phyloP scores from a whole-genome alignment of 2,888 invertebrate genomes.

The Tinea trinotella region DNA sequence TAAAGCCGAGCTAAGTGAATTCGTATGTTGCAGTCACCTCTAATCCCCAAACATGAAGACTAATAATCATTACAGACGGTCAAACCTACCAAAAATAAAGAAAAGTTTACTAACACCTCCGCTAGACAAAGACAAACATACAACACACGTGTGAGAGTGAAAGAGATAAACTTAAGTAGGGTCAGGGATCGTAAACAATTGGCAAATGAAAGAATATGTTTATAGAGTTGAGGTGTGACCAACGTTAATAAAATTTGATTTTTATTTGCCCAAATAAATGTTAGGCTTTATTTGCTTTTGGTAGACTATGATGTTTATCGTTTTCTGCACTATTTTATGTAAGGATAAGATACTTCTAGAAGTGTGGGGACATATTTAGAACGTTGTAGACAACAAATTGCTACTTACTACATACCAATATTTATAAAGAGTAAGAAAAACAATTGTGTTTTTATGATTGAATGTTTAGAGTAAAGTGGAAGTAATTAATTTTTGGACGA shows the following conservation, averaged over 20 bases:
- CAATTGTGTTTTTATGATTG: too few relatives aligned
- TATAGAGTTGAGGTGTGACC: slow-evolving; percentile 63
- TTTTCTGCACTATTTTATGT: background rate
- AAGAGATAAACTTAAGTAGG: slow-evolving; percentile 32
- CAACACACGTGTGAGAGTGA: slow-evolving; percentile 23
- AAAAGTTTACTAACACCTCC: slow-evolving; percentile 35
- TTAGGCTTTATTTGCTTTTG: background rate
- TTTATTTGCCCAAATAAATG: slow-evolving; percentile 34
- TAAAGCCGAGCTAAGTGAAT: slow-evolving; percentile 53
- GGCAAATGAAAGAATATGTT: slow-evolving; percentile 70
- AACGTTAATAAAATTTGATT: slow-evolving; percentile 53
- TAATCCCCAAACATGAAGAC: slow-evolving; percentile 42
- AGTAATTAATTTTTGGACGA: too few relatives aligned
- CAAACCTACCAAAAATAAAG: slow-evolving; percentile 25
- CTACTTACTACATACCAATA: too few relatives aligned
- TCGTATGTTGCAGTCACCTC: slow-evolving; percentile 63
- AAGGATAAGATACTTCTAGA: too few relatives aligned
- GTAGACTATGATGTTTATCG: background rate
- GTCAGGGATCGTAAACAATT: slow-evolving; percentile 51
- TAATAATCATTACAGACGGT: slow-evolving; percentile 58
- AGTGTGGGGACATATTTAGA: too few relatives aligned
- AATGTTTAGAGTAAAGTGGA: too few relatives aligned
- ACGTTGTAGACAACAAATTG: too few relatives aligned
- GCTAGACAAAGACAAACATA: slow-evolving; percentile 30
- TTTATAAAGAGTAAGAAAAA: too few relatives aligned